phyloP scores from a whole-genome alignment of 1,140 invertebrate genomes.

The Diorhabda carinulata region DNA sequence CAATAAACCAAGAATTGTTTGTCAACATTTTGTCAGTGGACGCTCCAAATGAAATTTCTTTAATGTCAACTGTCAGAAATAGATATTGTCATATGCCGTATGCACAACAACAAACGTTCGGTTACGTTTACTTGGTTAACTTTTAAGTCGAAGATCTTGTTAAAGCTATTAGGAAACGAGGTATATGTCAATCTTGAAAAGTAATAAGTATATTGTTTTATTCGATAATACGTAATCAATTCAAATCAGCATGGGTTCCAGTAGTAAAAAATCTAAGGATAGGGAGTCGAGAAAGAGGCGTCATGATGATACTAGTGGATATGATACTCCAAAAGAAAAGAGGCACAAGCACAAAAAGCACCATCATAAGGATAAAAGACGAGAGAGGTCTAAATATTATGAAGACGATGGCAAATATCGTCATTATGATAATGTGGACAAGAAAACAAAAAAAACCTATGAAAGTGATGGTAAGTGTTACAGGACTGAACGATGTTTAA shows the following conservation, averaged over 20 bases:
- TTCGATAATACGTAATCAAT: too few relatives aligned
- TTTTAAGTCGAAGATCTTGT: too few relatives aligned
- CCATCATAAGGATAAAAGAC: constrained; percentile 57
- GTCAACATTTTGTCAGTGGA: too few relatives aligned
- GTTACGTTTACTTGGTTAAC: too few relatives aligned
- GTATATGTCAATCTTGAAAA: too few relatives aligned
- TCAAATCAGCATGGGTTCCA: constrained; percentile 52
- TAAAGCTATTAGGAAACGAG: too few relatives aligned
- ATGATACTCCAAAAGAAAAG: constrained; percentile 53
- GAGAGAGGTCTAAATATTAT: constrained; percentile 47
- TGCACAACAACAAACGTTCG: too few relatives aligned
- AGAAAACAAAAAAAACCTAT: constrained; percentile 45
- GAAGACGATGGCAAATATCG: constrained; percentile 49
- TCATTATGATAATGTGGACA: constrained; percentile 42
- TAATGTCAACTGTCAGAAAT: too few relatives aligned
- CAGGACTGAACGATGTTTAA: constrained; percentile 9
- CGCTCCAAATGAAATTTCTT: too few relatives aligned
- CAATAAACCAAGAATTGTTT: too few relatives aligned
- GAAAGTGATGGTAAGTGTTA: constrained; percentile 55
- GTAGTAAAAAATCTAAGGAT: constrained; percentile 54
- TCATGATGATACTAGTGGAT: constrained; percentile 51
- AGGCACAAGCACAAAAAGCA: constrained; percentile 60
- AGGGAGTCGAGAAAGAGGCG: constrained; percentile 51
- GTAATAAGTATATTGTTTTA: background rate
- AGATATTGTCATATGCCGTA: too few relatives aligned